Conservation (phyloP, 2,797 vertebrate genomes). For the Masticophis lateralis region DNA sequence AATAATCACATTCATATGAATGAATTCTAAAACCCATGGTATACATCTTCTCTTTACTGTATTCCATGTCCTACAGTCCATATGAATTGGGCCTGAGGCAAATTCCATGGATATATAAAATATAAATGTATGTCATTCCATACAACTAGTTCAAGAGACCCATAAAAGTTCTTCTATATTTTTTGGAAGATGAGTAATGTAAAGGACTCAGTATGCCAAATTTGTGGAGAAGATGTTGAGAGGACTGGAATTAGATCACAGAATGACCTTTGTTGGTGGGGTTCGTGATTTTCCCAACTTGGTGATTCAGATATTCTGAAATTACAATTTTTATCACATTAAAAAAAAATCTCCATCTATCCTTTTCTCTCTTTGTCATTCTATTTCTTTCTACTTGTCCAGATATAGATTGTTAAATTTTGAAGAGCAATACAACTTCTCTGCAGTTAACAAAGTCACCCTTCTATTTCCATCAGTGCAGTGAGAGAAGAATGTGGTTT, state of each 20-base stretch:
- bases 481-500: not conserved
- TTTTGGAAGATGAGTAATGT: not conserved
- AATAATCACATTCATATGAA: not conserved
- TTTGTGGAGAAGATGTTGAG: not conserved
- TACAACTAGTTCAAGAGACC: not conserved
- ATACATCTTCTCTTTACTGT: not conserved
- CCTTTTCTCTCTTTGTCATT: not conserved
- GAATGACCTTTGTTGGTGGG: not conserved
- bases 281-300: not conserved
- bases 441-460: not conserved
- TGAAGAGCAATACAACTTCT: not conserved
- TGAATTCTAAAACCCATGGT: not conserved
- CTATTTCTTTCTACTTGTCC: not conserved
- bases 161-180: not conserved
- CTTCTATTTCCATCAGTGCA: not conserved
- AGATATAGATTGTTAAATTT: constrained; percentile 1
- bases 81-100: not conserved
- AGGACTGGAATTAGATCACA: not conserved
- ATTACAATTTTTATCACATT: not conserved
- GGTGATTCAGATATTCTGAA: not conserved
- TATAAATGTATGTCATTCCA: not conserved
- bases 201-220: not conserved
- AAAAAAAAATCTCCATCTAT: no score
- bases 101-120: not conserved
- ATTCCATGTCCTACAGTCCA: not conserved